These are phyloP conservation scores for Xerus rutilus DNA, from an alignment of 2,797 vertebrate genomes.

Conservation along the genomic window DNA sequence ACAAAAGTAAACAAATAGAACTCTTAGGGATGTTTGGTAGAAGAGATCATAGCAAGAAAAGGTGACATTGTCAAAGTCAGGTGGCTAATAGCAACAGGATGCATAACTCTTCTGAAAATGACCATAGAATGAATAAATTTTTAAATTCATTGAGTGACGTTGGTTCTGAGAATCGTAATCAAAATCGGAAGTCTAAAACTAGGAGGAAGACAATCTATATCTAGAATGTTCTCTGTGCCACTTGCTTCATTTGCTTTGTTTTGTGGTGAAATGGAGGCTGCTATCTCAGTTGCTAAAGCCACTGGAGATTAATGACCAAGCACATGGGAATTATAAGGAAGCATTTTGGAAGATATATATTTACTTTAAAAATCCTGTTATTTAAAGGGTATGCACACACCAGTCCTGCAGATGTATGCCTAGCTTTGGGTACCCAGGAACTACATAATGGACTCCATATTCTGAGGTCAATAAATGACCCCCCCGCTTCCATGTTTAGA, in stretches of 20 bases:
- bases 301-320: neutral
- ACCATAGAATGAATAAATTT: neutral
- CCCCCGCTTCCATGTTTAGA: neutral
- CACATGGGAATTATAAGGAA: neutral
- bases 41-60: neutral
- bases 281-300: neutral
- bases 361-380: neutral
- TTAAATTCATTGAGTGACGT: neutral
- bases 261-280: neutral
- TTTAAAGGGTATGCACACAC: neutral
- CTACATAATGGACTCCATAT: neutral
- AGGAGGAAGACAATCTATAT: neutral
- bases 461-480: neutral
- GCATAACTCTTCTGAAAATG: neutral
- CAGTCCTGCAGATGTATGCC: rapidly evolving
- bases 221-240: neutral
- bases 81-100: neutral
- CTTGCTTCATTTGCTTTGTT: neutral
- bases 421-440: neutral
- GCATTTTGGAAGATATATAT: neutral
- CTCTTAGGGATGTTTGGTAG: neutral
- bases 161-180: neutral
- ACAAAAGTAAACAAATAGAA: neutral
- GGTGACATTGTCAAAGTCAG: neutral
- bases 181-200: neutral